phyloP scores from a whole-genome alignment of 1,140 invertebrate genomes.

The Pristionchus pacificus region DNA sequence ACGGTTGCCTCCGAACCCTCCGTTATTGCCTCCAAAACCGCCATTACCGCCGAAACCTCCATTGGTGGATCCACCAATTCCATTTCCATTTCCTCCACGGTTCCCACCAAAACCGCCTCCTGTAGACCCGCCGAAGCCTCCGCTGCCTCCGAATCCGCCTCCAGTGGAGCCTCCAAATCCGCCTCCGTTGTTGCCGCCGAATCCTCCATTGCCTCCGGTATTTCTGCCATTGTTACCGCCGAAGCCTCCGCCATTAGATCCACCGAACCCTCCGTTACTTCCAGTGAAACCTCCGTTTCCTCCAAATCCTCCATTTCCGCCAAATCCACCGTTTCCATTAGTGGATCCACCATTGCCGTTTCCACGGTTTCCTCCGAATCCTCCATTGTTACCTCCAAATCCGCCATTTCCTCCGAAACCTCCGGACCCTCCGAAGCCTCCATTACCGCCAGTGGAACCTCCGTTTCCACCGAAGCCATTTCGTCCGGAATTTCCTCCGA shows the following conservation, averaged over 20 bases:
- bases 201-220: neutral
- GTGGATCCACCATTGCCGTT: neutral
- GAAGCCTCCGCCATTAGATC: conserved; percentile 5
- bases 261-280: neutral
- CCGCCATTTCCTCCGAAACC: neutral
- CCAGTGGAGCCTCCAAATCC: conserved; percentile 2
- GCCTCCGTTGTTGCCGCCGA: neutral
- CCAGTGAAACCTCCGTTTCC: conserved; percentile 5
- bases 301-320: neutral
- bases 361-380: neutral
- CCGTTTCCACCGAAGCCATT: conserved; percentile 1
- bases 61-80: too few species aligned
- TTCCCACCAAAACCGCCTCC: neutral
- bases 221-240: conserved; percentile 4
- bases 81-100: neutral
- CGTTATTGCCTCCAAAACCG: conserved; percentile 1
- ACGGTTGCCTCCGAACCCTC: neutral
- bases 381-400: neutral
- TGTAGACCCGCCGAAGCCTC: neutral
- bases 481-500: neutral
- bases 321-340: neutral
- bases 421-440: neutral
- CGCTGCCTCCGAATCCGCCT: neutral
- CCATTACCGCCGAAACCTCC: neutral
- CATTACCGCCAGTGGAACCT: neutral